These are phyloP conservation scores for Tetrax tetrax DNA, from an alignment of 2,113 vertebrate genomes.

Conservation along the genomic window DNA sequence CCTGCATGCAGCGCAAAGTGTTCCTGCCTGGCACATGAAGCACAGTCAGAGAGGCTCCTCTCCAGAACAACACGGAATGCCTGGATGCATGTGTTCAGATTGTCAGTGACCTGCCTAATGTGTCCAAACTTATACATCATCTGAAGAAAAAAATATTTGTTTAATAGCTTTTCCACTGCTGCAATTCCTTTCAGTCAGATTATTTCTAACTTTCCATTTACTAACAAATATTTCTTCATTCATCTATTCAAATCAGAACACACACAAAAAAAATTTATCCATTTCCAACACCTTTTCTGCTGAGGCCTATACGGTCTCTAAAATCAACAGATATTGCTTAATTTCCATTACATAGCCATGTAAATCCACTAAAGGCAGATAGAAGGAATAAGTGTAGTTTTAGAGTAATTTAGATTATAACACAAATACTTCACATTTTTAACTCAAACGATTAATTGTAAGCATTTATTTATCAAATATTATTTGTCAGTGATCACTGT, in stretches of 20 bases:
- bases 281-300: neutral
- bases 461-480: neutral
- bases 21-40: neutral
- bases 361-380: neutral
- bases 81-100: neutral
- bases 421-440: neutral
- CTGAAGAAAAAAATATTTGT: neutral
- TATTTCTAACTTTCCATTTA: neutral
- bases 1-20: neutral
- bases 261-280: neutral
- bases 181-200: neutral
- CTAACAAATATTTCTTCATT: neutral
- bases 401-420: neutral
- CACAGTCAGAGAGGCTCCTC: neutral
- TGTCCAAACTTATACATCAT: neutral
- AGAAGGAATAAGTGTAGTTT: neutral
- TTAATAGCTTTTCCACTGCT: neutral
- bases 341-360: neutral
- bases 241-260: neutral
- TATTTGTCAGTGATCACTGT: neutral
- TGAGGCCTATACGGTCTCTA: neutral
- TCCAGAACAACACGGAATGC: fast-evolving
- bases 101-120: neutral
- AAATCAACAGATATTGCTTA: neutral
- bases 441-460: neutral